A percentile compares a stretch with the other conserved stretches of the same genome.
These are phyloP conservation scores for Physocephala rufipes DNA, from an alignment of 2,888 invertebrate species.

Conservation along the genomic window DNA sequence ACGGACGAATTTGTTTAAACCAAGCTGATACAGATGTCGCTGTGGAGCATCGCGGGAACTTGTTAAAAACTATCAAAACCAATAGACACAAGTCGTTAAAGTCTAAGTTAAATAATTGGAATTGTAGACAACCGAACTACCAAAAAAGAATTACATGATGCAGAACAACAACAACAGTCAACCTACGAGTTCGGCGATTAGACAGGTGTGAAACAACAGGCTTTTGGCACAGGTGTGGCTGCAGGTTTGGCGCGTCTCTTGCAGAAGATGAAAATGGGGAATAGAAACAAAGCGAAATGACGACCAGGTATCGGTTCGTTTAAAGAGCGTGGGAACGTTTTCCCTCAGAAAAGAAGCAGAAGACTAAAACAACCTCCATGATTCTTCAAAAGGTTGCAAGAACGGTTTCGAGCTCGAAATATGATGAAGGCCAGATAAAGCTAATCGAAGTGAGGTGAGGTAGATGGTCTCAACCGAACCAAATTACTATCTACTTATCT, in stretches of 20 bases:
- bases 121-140: background rate
- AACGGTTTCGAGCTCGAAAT: no score
- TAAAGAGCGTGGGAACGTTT: conserved; percentile 27
- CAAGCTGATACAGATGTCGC: no score
- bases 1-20: background rate
- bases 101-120: background rate
- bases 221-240: conserved; percentile 28
- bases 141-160: no score
- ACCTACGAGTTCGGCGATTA: background rate
- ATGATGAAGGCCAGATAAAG: no score
- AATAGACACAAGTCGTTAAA: background rate
- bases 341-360: background rate
- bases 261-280: background rate
- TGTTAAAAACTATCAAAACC: conserved; percentile 3
- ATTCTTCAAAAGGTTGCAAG: background rate
- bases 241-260: conserved; percentile 36
- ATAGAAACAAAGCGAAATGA: no score
- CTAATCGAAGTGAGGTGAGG: no score
- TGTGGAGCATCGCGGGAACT: no score
- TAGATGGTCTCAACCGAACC: no score
- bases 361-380: conserved; percentile 7
- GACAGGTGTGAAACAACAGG: background rate
- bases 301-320: background rate
- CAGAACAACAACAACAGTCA: no score
- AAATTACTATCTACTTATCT: no score